Conservation (phyloP, 2,888 invertebrate species). For the Blera fallax region DNA sequence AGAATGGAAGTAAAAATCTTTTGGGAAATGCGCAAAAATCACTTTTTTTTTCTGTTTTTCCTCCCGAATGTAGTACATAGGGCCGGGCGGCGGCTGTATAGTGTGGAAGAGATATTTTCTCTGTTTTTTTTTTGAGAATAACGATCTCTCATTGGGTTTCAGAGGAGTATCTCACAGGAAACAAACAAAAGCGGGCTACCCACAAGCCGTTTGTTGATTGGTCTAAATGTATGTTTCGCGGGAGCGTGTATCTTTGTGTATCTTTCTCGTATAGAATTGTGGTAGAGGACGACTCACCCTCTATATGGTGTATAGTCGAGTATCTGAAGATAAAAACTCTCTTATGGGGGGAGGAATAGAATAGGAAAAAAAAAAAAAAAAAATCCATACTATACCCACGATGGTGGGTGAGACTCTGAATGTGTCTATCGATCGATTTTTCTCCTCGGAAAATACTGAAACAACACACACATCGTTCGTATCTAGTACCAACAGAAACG, state of each 20-base stretch:
- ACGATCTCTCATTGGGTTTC: slow-evolving; percentile 70
- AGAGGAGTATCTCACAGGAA: slow-evolving; percentile 63
- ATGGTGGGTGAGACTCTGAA: slow-evolving; percentile 61
- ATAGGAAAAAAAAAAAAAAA: slow-evolving; percentile 31
- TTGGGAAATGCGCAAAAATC: slow-evolving; percentile 73
- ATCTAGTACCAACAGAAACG: slow-evolving; percentile 71
- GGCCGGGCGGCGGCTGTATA: slow-evolving; percentile 53
- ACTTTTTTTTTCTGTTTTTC: too few species aligned
- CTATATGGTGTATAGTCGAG: neutral
- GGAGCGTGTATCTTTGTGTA: slow-evolving; percentile 51
- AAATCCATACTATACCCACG: slow-evolving; percentile 56
- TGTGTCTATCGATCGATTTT: slow-evolving; percentile 67
- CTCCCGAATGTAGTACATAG: slow-evolving; percentile 3
- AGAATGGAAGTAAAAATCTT: slow-evolving; percentile 58
- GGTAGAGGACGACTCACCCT: slow-evolving; percentile 39
- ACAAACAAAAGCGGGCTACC: slow-evolving; percentile 41
- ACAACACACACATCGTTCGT: slow-evolving; percentile 41
- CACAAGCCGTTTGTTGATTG: slow-evolving; percentile 61
- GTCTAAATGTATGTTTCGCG: slow-evolving; percentile 50
- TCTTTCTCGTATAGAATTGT: slow-evolving; percentile 1
- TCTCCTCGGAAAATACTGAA: slow-evolving; percentile 38
- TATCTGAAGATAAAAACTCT: slow-evolving; percentile 63
- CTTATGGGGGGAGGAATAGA: slow-evolving; percentile 36
- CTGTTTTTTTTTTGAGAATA: slow-evolving; percentile 45
- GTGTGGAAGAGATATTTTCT: slow-evolving; percentile 39